Evolutionary conservation across 2,113 vertebrate species (phyloP), one percentile per base, ranked within the genome.

Genomic region (Scomber scombrus): DNA sequence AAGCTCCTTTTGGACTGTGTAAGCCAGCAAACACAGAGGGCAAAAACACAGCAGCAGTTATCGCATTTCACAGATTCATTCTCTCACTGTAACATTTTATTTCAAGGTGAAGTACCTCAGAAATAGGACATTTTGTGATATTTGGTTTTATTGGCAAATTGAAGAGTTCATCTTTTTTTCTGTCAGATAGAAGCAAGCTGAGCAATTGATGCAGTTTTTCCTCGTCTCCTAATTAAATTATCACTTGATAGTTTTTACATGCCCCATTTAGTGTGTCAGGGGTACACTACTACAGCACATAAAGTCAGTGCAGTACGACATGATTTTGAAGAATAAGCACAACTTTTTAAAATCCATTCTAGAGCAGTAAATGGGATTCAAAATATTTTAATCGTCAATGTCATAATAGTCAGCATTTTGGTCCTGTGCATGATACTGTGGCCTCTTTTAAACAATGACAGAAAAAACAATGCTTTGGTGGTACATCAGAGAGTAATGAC

Each of bases 1-100:
- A 70, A 18, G 46, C 73, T 75, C 62, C 68, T 67, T 4, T 54
- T 84, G 62, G 64, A 71, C 76, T 62, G 23, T 78, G 57, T 73
- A 55, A 82, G 63, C 23, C 29, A 2, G 55, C 56, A 70, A 75
- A 65, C 62, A 49, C 43, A 55, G 56, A 45, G 6, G 11, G 57
- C 55, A 63, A 40, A 86, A 63, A 69, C 21, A 65, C 26, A 4
- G 31, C 49, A 34, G 5, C 13, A 45, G 9, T 70, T 64, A 47
- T 16, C 52, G 19, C 29, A 66, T 82, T 84, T 52, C 46, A 71
- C 23, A 49, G 18, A 73, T 73, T 62, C 23, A 26, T 21, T 71
- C 54, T 78, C 50, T 15, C 26, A 61, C 62, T 46, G n/a, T 16
- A 66, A 56, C 56, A 63, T 29, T 80, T 75, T 68, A 68, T 69